Evolutionary conservation across 2,888 invertebrate species (phyloP), one percentile per base, ranked within the genome.

Genomic region (Drosophila glabriapex): DNA sequence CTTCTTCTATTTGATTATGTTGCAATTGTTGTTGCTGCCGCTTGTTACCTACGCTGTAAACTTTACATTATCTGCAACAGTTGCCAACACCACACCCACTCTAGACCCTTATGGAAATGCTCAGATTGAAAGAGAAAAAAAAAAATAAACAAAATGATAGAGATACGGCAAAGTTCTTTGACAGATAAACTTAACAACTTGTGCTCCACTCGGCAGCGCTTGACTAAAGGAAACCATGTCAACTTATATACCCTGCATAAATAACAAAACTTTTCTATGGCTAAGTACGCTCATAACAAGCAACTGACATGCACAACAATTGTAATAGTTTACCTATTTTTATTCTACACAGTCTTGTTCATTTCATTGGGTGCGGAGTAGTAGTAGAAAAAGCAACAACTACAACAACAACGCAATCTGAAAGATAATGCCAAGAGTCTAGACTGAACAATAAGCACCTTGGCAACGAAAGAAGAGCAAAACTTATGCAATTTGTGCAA

Each of bases 401-500:
- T 12, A 4, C 62, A 64, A 43, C 39, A 12, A 58, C n/a, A 33
- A 4, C 49, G 50, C 50, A 33, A 50, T 5, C 58, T 73, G 29
- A 49, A 70, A 59, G 16, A 46, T 46, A 16, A 46, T 46, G 14
- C 46, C 25, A 0, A 1, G 25, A 25, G 25, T 28, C 25, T 16
- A 25, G 46, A 46, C 41, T 72, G 80, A 73, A 76, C 79, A 65
- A 68, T 59, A 69, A 73, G 71, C 68, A 64, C 22, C 67, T 55
- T 29, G 55, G 43, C 62, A 72, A 72, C 39, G 50, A 68, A 76
- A 83, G 76, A 66, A 80, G 82, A 73, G 89, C 91, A 82, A 80
- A 92, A 91, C 89, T 91, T 92, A 89, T 76, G 82, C 90, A 90
- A 91, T 91, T 91, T 92, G 88, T 89, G 85, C 83, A 80, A 86